Conservation (phyloP, 2,888 invertebrate species). For the Galerucella pusilla region DNA sequence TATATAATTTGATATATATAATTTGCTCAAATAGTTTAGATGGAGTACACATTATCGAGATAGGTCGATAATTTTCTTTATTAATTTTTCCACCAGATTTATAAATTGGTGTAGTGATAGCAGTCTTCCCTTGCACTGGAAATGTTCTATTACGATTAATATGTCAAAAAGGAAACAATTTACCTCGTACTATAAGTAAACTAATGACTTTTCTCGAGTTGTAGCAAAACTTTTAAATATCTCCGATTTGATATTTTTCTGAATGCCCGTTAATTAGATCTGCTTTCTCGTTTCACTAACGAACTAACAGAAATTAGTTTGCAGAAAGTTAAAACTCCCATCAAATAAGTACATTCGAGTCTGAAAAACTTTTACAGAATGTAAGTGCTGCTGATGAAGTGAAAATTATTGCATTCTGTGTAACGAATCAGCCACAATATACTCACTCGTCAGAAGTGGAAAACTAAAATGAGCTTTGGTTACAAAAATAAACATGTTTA, state of each 20-base stretch:
- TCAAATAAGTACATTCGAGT: conserved; percentile 11
- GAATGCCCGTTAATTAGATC: conserved; percentile 15
- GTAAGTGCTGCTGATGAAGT: conserved; percentile 40
- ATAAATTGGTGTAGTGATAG: too few species aligned
- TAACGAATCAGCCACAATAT: neutral
- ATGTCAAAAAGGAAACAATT: neutral
- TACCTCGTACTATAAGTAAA: conserved; percentile 1
- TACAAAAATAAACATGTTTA: too few species aligned
- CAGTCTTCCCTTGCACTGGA: too few species aligned
- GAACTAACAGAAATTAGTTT: conserved; percentile 38
- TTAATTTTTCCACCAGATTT: too few species aligned
- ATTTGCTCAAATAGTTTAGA: too few species aligned
- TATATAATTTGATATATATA: too few species aligned
- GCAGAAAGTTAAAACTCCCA: conserved; percentile 30
- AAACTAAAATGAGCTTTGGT: neutral
- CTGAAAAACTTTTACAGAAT: conserved; percentile 9
- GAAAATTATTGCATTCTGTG: conserved; percentile 40
- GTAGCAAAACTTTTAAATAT: conserved; percentile 3
- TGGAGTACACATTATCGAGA: too few species aligned
- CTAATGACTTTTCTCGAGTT: conserved; percentile 5
- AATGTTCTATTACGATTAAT: neutral
- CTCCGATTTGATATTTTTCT: conserved; percentile 5
- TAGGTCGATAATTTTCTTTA: too few species aligned
- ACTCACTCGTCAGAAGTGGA: neutral
- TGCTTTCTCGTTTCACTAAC: conserved; percentile 17